phyloP scores from a whole-genome alignment of 2,113 vertebrate genomes.

The Vanacampus margaritifer region DNA sequence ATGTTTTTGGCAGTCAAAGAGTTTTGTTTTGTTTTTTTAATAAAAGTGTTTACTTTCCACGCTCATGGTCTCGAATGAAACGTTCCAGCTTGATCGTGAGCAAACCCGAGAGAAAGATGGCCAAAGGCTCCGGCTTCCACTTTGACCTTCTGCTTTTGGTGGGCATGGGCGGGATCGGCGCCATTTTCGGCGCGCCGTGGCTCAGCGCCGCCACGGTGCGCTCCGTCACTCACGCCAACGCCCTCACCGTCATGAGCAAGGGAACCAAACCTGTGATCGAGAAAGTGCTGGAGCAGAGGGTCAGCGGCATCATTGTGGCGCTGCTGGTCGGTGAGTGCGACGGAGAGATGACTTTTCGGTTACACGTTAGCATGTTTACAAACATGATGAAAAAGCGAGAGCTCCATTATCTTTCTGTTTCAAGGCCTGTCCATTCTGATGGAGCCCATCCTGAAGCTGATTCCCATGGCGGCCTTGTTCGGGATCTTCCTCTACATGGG shows the following conservation, averaged over 20 bases:
- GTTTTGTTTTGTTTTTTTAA: too few species aligned
- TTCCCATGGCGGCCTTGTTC: slow-evolving; percentile 89
- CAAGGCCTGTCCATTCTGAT: slow-evolving; percentile 92
- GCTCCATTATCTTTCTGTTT: neutral
- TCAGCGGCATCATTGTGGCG: slow-evolving; percentile 88
- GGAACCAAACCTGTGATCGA: slow-evolving; percentile 75
- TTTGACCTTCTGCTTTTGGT: slow-evolving; percentile 90
- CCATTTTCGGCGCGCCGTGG: slow-evolving; percentile 94
- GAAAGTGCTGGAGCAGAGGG: slow-evolving; percentile 88
- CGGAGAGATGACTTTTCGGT: too few species aligned
- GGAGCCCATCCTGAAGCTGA: slow-evolving; percentile 87
- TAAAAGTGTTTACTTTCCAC: too few species aligned
- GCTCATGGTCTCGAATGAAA: neutral
- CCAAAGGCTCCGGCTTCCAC: slow-evolving; percentile 94
- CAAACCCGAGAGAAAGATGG: slow-evolving; percentile 90
- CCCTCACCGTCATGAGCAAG: slow-evolving; percentile 90
- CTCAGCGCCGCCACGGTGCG: slow-evolving; percentile 92
- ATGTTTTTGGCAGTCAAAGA: too few species aligned
- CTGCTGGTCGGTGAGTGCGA: slow-evolving; percentile 84
- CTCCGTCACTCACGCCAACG: slow-evolving; percentile 90
- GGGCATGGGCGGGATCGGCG: slow-evolving; percentile 84
- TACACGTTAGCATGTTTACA: neutral
- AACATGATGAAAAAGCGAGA: neutral
- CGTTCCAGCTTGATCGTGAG: slow-evolving; percentile 84
- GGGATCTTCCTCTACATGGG: slow-evolving; percentile 99